Percentiles rank a stretch among this genome's conserved stretches.
Evolutionary conservation across 2,113 vertebrate genomes (phyloP).

Genomic region (Laterallus jamaicensis): DNA sequence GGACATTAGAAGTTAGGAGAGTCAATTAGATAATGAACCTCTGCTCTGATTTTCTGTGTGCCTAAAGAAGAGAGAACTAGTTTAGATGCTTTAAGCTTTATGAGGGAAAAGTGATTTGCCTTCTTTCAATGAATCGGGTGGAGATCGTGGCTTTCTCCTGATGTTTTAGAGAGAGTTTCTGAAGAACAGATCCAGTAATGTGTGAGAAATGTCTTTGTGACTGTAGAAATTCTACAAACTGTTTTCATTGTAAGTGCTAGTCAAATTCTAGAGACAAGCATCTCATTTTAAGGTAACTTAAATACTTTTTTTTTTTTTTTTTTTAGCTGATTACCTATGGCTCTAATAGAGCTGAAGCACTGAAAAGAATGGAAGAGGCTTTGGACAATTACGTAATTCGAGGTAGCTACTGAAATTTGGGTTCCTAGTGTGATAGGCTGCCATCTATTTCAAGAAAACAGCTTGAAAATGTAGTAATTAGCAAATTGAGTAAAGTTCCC

Average conservation of each 20-base stretch:
- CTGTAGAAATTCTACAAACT: background rate
- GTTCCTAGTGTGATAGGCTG: slow-evolving; percentile 74
- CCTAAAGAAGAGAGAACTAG: background rate
- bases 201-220: background rate
- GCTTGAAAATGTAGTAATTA: slow-evolving; percentile 83
- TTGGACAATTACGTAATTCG: slow-evolving; percentile 95
- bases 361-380: slow-evolving; percentile 88
- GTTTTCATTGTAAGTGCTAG: background rate
- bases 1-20: background rate
- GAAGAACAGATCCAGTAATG: background rate
- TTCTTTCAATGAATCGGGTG: background rate
- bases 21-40: background rate
- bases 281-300: background rate
- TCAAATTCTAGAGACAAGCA: background rate
- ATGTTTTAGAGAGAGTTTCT: background rate
- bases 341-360: slow-evolving; percentile 86
- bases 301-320: background rate
- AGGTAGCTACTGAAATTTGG: slow-evolving; percentile 80
- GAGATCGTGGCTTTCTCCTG: background rate
- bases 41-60: background rate
- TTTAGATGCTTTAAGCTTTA: background rate
- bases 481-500: slow-evolving; percentile 80
- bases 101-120: background rate
- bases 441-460: slow-evolving; percentile 69
- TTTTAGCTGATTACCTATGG: slow-evolving; percentile 90